These are phyloP conservation scores for Agapornis roseicollis DNA, from an alignment of 2,113 vertebrate genomes.

Conservation along the genomic window DNA sequence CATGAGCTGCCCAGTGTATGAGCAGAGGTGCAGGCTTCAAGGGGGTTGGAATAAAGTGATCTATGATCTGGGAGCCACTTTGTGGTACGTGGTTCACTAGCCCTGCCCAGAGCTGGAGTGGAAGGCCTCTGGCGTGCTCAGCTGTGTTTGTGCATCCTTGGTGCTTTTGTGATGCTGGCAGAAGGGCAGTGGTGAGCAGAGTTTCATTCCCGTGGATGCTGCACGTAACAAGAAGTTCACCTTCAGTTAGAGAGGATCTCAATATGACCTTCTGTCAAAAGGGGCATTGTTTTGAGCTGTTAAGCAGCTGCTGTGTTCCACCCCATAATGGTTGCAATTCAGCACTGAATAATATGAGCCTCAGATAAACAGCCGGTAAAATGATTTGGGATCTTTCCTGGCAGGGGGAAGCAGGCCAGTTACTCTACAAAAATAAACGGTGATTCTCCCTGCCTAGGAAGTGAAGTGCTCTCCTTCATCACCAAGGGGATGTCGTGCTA, in stretches of 20 bases:
- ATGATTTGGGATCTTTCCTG: conserved; percentile 54
- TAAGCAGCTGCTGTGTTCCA: conserved; percentile 54
- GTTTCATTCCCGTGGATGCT: not conserved
- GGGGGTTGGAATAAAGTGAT: not conserved
- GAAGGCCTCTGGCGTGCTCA: not conserved
- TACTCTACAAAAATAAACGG: conserved; percentile 37
- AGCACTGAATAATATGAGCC: conserved; percentile 10
- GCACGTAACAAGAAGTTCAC: conserved; percentile 17
- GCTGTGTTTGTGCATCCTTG: not conserved
- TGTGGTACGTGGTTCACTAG: not conserved
- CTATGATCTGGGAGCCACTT: not conserved
- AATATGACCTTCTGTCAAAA: not conserved
- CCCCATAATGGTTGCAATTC: conserved; percentile 29
- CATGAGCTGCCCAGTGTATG: not conserved
- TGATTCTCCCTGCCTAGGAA: conserved; percentile 52
- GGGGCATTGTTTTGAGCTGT: conserved; percentile 26
- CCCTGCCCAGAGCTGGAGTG: not conserved
- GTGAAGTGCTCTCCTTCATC: conserved; percentile 34
- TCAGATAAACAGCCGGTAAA: conserved; percentile 44
- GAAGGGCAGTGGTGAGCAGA: not conserved
- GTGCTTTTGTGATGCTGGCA: not conserved
- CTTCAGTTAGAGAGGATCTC: not conserved
- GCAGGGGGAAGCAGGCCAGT: not conserved
- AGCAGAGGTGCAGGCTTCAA: not conserved
- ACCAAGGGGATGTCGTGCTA: not conserved